Evolutionary conservation across 2,797 vertebrate species (phyloP).

Genomic region (Arnoldichthys spilopterus): DNA sequence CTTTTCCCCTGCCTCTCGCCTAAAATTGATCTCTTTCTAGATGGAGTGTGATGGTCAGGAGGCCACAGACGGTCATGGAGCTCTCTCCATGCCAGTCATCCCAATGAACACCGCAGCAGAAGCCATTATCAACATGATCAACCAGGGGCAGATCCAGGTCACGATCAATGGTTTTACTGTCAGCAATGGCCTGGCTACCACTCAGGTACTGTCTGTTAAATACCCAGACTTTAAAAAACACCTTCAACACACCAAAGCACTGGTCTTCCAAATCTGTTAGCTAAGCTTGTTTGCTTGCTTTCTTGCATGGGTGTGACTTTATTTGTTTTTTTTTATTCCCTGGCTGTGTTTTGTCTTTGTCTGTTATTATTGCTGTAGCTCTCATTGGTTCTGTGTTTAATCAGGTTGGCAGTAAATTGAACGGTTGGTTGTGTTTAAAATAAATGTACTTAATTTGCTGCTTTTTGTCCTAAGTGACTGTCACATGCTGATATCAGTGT

Average conservation of each 20-base stretch:
- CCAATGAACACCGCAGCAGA: constrained; percentile 99
- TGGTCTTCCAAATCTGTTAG: not conserved
- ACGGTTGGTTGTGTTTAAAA: not conserved
- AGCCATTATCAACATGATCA: constrained; percentile 99
- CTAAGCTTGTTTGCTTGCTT: not conserved
- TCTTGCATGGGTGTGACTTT: not conserved
- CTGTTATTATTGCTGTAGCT: not conserved
- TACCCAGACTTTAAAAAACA: not conserved
- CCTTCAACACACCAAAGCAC: not conserved
- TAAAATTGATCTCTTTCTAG: constrained; percentile 66
- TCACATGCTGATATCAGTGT: not conserved
- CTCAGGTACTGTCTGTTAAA: constrained; percentile 82
- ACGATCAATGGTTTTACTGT: constrained; percentile 98
- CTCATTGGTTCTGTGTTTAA: not conserved
- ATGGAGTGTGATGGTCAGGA: constrained; percentile 97
- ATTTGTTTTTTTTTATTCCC: not conserved
- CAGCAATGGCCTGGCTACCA: constrained; percentile 97
- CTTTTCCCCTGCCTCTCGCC: not conserved
- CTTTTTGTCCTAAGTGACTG: constrained; percentile 7
- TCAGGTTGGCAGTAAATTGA: not conserved
- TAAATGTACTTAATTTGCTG: not conserved
- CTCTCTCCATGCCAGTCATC: constrained; percentile 96
- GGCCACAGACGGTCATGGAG: constrained; percentile 82
- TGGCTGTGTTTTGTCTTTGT: too few species aligned
- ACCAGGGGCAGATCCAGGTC: constrained; percentile 98